Conservation (phyloP, 2,888 invertebrate species). For the Drosophila meridionalis region DNA sequence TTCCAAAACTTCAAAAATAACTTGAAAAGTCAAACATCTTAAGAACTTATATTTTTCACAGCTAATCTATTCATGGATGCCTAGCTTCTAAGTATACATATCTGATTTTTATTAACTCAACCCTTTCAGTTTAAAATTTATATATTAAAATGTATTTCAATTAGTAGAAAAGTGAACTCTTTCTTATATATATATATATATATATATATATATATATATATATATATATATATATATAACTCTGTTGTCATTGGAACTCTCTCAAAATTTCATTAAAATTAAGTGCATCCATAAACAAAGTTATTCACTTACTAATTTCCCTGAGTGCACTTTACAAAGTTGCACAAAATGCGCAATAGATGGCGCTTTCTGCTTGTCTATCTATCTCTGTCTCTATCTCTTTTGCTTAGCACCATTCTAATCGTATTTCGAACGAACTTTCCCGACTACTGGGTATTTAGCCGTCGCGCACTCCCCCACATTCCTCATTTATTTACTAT, state of each 20-base stretch:
- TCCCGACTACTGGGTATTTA: background rate
- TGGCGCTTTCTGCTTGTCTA: background rate
- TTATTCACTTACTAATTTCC: background rate
- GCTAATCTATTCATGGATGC: no score
- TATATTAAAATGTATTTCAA: no score
- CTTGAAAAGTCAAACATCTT: no score
- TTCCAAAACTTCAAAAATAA: no score
- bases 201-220: no score
- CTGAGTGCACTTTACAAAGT: background rate
- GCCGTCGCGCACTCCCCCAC: background rate
- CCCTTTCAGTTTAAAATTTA: no score
- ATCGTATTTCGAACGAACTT: background rate
- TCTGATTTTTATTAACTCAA: no score
- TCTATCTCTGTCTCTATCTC: background rate
- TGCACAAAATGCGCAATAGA: background rate
- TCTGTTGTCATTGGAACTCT: background rate
- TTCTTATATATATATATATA: no score
- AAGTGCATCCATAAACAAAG: background rate
- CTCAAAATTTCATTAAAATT: background rate
- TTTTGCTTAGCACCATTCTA: background rate
- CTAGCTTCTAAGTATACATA: no score
- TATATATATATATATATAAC: no score
- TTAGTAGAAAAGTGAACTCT: no score
- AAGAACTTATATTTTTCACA: no score
- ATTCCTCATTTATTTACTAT: constrained; percentile 10